Evolutionary conservation across 2,888 invertebrate genomes (phyloP), one percentile per base, ranked within the genome.

Genomic region (Ennomos erosarius): DNA sequence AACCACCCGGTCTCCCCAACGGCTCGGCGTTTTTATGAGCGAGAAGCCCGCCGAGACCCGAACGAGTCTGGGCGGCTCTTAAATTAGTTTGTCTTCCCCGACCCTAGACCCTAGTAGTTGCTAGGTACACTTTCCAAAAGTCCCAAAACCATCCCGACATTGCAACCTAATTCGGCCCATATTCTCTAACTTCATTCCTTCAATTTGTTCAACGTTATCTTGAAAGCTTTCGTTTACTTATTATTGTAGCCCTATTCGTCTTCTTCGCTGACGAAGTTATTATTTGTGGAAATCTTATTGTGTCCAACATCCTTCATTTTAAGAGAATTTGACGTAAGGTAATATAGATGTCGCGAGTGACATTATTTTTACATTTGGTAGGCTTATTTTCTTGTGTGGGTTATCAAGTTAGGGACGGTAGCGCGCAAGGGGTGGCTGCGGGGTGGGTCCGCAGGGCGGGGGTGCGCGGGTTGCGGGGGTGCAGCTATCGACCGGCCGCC

Each of bases 401-500:
- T 89, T 90, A 90, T 91, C 88, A 90, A 90, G 91, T 89, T 90
- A 85, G 87, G 88, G 89, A 83, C 78, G 85, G 85, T 77, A 81
- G 81, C 80, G 82, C 81, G 77, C 78, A 73, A 76, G 81, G 86
- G 88, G 82, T 82, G 83, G 73, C 56, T 67, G 78, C 75, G 79
- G 85, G 84, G 80, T 82, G 84, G 82, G 86, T 87, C 90, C 79
- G 89, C 89, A 90, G 86, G 88, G 82, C 83, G 86, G 88, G 86
- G 85, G 79, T 71, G 68, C 39, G 81, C 76, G 83, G 82, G 79
- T 73, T 61, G 82, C 79, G 86, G 88, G 88, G 88, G 88, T 76
- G 85, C 83, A 84, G 88, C 90, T 94, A 93, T 94, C 94, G 93
- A 94, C 93, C 93, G 90, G 82, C 88, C 81, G 76, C 89, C 92